Evolutionary conservation across 2,888 invertebrate genomes (phyloP).

Genomic region (Parnassius mnemosyne): DNA sequence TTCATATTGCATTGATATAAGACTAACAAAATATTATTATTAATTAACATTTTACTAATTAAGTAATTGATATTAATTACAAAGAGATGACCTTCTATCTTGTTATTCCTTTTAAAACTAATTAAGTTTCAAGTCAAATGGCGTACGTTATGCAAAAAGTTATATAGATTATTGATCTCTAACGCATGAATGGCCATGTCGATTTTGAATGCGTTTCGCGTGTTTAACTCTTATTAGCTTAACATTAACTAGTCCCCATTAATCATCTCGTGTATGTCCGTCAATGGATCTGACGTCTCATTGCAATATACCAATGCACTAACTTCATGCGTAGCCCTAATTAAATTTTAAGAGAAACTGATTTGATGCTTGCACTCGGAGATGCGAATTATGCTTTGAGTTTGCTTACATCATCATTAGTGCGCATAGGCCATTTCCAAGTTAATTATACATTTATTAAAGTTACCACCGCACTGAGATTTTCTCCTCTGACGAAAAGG

Average conservation of each 20-base stretch:
- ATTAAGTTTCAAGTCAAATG: constrained; percentile 21
- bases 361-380: too few relatives aligned
- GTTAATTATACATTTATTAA: too few relatives aligned
- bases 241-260: constrained; percentile 17
- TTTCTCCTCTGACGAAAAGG: too few relatives aligned
- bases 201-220: constrained; percentile 18
- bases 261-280: constrained; percentile 15
- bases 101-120: constrained; percentile 23
- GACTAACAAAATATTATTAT: too few relatives aligned
- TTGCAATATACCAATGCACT: constrained; percentile 12
- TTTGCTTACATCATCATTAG: too few relatives aligned
- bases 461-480: too few relatives aligned
- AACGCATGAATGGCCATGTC: constrained; percentile 24
- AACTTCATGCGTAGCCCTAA: not conserved
- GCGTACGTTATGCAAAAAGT: constrained; percentile 18
- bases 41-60: too few relatives aligned
- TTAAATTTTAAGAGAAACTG: not conserved
- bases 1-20: too few relatives aligned
- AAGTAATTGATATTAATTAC: too few relatives aligned
- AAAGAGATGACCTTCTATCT: not conserved
- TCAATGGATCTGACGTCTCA: constrained; percentile 16
- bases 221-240: constrained; percentile 24
- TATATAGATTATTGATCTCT: constrained; percentile 25
- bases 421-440: too few relatives aligned
- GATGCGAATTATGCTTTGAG: too few relatives aligned